Conservation (phyloP, 2,113 vertebrate genomes). For the Nycticorax nycticorax region DNA sequence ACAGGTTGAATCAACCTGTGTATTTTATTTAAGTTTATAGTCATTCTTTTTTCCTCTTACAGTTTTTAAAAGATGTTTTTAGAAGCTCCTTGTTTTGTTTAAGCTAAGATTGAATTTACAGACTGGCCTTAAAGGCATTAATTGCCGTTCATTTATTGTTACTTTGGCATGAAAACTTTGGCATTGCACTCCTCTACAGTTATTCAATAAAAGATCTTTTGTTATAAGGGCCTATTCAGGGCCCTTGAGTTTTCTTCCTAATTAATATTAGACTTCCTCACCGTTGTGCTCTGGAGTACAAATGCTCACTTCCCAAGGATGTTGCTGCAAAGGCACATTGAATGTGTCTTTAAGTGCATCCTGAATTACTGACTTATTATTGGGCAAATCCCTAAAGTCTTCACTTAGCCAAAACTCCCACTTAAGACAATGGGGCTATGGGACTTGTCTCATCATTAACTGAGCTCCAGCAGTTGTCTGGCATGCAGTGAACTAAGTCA, state of each 20-base stretch:
- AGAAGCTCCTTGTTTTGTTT: slow-evolving; percentile 33
- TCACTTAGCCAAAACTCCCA: slow-evolving; percentile 44
- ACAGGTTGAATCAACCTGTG: slow-evolving; percentile 56
- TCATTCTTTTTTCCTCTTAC: neutral
- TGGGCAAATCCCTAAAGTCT: slow-evolving; percentile 45
- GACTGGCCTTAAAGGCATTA: neutral
- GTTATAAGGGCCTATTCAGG: slow-evolving; percentile 38
- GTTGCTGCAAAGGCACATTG: slow-evolving; percentile 22
- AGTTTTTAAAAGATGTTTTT: neutral
- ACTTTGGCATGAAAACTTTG: slow-evolving; percentile 29
- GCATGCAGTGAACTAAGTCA: slow-evolving; percentile 47
- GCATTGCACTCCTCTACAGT: slow-evolving; percentile 19
- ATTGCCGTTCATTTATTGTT: slow-evolving; percentile 30
- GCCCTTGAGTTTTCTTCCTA: slow-evolving; percentile 53
- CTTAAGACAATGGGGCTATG: slow-evolving; percentile 38
- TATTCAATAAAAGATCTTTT: slow-evolving; percentile 49
- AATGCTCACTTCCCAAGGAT: slow-evolving; percentile 37
- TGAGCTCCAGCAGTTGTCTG: slow-evolving; percentile 54
- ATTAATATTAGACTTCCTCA: slow-evolving; percentile 43
- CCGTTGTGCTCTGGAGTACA: slow-evolving; percentile 36
- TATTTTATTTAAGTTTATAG: slow-evolving; percentile 38
- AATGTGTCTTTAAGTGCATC: slow-evolving; percentile 59
- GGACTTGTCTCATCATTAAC: slow-evolving; percentile 46
- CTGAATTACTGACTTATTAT: slow-evolving; percentile 58
- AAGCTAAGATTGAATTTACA: neutral